Percentiles rank a stretch among this genome's conserved stretches.
phyloP scores from a whole-genome alignment of 2,797 vertebrate species.

The Dryobates pubescens region DNA sequence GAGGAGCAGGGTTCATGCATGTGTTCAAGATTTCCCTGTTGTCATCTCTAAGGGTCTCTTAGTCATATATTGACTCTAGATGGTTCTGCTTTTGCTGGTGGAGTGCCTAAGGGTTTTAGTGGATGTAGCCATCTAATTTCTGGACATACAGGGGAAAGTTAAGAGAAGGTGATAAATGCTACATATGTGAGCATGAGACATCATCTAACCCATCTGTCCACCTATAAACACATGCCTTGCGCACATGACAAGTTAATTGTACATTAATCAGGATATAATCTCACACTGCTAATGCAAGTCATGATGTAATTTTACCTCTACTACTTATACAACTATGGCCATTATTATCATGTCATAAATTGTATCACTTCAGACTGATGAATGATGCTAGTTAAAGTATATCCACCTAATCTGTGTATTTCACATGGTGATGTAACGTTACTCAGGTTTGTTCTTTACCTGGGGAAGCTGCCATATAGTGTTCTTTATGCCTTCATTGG shows the following conservation, averaged over 20 bases:
- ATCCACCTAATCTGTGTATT: conserved; percentile 34
- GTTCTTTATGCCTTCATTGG: not conserved
- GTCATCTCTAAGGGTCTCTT: not conserved
- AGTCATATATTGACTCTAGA: not conserved
- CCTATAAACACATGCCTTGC: conserved; percentile 47
- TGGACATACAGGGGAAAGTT: not conserved
- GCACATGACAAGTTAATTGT: conserved; percentile 68
- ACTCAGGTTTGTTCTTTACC: not conserved
- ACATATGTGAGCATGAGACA: not conserved
- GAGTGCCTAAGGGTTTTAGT: not conserved
- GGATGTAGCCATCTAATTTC: not conserved
- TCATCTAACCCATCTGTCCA: conserved; percentile 48
- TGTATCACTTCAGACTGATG: conserved; percentile 51
- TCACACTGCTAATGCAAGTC: conserved; percentile 63
- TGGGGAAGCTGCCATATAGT: not conserved
- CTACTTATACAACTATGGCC: conserved; percentile 37
- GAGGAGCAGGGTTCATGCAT: not conserved
- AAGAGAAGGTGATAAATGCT: conserved; percentile 43
- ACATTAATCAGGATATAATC: conserved; percentile 71
- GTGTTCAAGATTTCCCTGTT: not conserved
- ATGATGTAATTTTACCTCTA: conserved; percentile 70
- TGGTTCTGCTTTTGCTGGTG: not conserved
- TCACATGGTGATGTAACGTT: conserved; percentile 2
- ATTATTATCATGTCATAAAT: conserved; percentile 65
- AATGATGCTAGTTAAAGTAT: conserved; percentile 49